A percentile compares a stretch with the other conserved stretches of the same genome.
Conservation (phyloP, 2,888 invertebrate genomes). For the Glyphotaelius pellucidus region DNA sequence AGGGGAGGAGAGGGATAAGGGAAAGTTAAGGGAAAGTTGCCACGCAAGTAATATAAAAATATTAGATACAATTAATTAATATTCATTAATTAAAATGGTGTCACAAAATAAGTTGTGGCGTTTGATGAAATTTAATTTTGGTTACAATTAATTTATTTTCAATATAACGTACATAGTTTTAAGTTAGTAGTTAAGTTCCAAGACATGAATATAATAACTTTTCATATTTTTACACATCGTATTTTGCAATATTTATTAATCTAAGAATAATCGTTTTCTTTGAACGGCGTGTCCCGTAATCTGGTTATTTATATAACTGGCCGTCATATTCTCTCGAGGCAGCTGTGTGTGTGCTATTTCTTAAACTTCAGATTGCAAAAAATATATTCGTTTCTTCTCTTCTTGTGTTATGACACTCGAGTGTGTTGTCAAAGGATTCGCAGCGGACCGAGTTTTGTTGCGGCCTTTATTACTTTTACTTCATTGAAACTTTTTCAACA, state of each 20-base stretch:
- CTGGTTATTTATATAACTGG: neutral
- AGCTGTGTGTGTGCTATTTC: neutral
- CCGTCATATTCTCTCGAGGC: neutral
- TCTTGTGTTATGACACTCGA: neutral
- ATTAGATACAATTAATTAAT: no score
- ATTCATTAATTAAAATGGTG: no score
- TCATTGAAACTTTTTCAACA: neutral
- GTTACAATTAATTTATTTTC: neutral
- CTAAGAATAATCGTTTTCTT: neutral
- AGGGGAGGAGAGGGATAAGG: no score
- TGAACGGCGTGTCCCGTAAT: neutral
- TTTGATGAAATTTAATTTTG: no score
- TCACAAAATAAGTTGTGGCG: no score
- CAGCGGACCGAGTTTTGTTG: neutral
- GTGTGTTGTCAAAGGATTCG: neutral
- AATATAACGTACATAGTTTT: no score
- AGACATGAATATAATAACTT: no score
- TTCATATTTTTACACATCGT: no score
- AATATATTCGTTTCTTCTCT: conserved; percentile 1
- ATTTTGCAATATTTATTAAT: no score
- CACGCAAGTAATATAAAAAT: no score
- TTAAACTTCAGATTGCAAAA: neutral
- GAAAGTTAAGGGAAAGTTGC: no score
- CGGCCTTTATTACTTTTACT: neutral
- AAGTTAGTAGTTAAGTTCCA: no score